These are phyloP conservation scores for Lepetodrilus schrolli DNA, from an alignment of 2,888 invertebrate species.

Conservation along the genomic window DNA sequence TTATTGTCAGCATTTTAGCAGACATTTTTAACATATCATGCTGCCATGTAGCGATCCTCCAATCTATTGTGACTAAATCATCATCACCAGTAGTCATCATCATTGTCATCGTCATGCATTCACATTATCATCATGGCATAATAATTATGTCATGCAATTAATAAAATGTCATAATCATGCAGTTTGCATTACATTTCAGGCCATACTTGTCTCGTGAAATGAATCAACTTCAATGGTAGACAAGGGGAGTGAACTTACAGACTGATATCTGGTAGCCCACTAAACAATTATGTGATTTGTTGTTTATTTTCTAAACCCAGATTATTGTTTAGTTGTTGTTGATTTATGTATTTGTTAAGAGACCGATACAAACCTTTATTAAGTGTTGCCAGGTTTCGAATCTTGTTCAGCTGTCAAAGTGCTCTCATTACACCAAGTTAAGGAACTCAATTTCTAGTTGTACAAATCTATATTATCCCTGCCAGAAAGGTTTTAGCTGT, in stretches of 20 bases:
- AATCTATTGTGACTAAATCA: not conserved
- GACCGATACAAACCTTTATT: too few species aligned
- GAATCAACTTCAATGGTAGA: not conserved
- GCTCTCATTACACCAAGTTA: too few species aligned
- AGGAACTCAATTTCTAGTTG: too few species aligned
- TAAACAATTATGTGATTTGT: not conserved
- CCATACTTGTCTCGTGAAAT: not conserved
- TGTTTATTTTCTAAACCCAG: not conserved
- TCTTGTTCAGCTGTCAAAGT: too few species aligned
- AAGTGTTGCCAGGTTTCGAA: too few species aligned
- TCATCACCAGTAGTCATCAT: not conserved
- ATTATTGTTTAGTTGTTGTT: not conserved
- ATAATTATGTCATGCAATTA: not conserved
- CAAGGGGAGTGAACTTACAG: not conserved
- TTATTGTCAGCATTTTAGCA: not conserved
- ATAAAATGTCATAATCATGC: too few species aligned
- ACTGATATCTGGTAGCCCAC: not conserved
- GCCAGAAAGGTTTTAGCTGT: too few species aligned
- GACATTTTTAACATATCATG: conserved; percentile 12
- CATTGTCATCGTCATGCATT: not conserved
- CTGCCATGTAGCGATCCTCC: not conserved
- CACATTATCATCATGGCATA: not conserved
- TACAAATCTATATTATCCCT: too few species aligned
- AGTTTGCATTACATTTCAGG: not conserved
- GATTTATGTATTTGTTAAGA: not conserved